Conservation (phyloP, 30 jellyfish, hydroid and myxozoan species). For the Chrysaora quinquecirrha region DNA sequence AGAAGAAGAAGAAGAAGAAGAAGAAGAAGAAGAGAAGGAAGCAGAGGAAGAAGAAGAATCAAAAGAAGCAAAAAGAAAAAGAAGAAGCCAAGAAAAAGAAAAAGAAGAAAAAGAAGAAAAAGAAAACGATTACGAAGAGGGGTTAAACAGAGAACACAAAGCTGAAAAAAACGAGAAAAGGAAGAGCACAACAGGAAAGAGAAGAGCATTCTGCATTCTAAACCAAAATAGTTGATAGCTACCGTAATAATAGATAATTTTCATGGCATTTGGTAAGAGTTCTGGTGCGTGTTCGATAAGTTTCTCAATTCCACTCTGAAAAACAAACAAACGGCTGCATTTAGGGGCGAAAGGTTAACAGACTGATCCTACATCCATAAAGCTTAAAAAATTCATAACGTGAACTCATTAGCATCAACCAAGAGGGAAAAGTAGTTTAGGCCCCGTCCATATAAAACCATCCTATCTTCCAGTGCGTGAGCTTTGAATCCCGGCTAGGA, state of each 20-base stretch:
- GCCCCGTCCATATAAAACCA: too few species aligned
- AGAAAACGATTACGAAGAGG: not conserved
- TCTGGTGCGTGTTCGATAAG: constrained; percentile 62
- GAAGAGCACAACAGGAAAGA: not conserved
- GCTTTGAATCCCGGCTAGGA: too few species aligned
- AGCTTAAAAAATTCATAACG: too few species aligned
- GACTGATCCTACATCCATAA: too few species aligned
- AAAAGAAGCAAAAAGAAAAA: not conserved
- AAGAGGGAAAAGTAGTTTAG: too few species aligned
- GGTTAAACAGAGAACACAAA: too few species aligned
- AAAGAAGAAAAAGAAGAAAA: not conserved
- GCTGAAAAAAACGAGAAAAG: not conserved
- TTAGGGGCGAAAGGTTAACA: too few species aligned
- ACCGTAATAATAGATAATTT: constrained; percentile 49
- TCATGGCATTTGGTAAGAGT: constrained; percentile 49
- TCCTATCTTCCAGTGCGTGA: too few species aligned
- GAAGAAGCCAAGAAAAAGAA: not conserved
- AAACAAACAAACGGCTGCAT: too few species aligned
- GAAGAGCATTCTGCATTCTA: too few species aligned
- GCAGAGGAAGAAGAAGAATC: not conserved
- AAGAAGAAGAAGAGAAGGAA: too few species aligned
- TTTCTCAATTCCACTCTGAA: constrained; percentile 55
- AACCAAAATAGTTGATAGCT: not conserved
- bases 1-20: not conserved
- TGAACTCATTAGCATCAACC: too few species aligned